Evolutionary conservation across 2,888 invertebrate species (phyloP).

Genomic region (Drosophila multiciliata): DNA sequence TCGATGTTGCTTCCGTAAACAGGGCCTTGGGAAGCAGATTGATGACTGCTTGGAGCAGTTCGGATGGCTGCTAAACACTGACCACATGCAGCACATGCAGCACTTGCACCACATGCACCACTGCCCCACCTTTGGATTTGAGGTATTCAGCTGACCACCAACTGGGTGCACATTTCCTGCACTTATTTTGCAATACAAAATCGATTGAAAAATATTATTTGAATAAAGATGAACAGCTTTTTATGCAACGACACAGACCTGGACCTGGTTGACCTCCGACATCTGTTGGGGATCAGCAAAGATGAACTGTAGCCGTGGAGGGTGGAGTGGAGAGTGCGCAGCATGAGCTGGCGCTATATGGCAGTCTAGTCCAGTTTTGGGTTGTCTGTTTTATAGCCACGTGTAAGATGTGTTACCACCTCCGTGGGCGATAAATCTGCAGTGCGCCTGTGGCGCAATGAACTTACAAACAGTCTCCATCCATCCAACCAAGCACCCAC

Average conservation of each 20-base stretch:
- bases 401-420: constrained; percentile 70
- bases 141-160: constrained; percentile 32
- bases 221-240: not conserved
- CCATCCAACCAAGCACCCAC: not conserved
- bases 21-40: constrained; percentile 16
- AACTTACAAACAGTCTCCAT: constrained; percentile 50
- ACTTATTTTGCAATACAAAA: not conserved
- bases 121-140: constrained; percentile 7
- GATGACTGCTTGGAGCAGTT: constrained; percentile 22
- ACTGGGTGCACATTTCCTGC: constrained; percentile 10
- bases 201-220: not conserved
- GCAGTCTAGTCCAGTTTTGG: constrained; percentile 50
- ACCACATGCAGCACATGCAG: constrained; percentile 23
- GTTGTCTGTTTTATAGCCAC: constrained; percentile 72
- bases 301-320: not conserved
- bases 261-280: constrained; percentile 15
- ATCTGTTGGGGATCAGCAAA: constrained; percentile 51
- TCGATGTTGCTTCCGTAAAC: constrained; percentile 65
- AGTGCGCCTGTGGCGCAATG: constrained; percentile 77
- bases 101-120: not conserved
- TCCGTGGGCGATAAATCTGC: constrained; percentile 82
- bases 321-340: constrained; percentile 32
- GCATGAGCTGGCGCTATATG: constrained; percentile 72
- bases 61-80: constrained; percentile 18
- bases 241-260: not conserved